Conservation (phyloP, 2,113 vertebrate genomes). For the Lagopus leucura region DNA sequence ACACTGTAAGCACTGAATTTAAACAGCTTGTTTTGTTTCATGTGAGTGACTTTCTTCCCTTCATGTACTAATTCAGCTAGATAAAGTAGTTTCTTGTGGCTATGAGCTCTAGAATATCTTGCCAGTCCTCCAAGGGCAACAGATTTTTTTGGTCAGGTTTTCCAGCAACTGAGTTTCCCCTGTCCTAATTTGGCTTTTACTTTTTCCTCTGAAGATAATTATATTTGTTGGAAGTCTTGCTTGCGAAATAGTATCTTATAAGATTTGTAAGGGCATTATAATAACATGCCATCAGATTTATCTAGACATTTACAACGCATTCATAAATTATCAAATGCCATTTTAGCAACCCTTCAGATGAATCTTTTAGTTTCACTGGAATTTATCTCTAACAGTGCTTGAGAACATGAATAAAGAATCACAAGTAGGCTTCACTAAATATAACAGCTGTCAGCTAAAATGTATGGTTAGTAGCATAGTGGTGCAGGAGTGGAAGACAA, state of each 20-base stretch:
- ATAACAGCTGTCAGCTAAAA: constrained; percentile 6
- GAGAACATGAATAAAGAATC: constrained; percentile 25
- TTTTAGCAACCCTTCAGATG: constrained; percentile 11
- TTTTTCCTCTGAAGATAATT: constrained; percentile 6
- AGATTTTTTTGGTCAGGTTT: background rate
- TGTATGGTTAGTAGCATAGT: background rate
- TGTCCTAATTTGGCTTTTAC: background rate
- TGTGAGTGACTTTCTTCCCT: background rate
- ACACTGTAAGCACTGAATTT: background rate
- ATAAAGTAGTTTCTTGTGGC: background rate
- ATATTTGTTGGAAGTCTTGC: background rate
- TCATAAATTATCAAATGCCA: background rate
- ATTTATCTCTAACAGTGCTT: constrained; percentile 28
- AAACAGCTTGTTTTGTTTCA: background rate
- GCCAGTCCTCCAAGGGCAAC: background rate
- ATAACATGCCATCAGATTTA: background rate
- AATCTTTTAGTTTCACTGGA: constrained; percentile 23
- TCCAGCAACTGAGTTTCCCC: background rate
- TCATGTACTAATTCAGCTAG: background rate
- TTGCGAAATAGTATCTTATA: background rate
- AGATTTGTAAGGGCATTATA: background rate
- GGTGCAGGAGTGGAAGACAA: background rate
- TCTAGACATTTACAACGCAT: background rate
- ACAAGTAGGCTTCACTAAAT: constrained; percentile 42
- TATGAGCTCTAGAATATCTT: background rate